Evolutionary conservation across 1,140 invertebrate genomes (phyloP), one percentile per base, ranked within the genome.

Genomic region (Drusus annulatus): DNA sequence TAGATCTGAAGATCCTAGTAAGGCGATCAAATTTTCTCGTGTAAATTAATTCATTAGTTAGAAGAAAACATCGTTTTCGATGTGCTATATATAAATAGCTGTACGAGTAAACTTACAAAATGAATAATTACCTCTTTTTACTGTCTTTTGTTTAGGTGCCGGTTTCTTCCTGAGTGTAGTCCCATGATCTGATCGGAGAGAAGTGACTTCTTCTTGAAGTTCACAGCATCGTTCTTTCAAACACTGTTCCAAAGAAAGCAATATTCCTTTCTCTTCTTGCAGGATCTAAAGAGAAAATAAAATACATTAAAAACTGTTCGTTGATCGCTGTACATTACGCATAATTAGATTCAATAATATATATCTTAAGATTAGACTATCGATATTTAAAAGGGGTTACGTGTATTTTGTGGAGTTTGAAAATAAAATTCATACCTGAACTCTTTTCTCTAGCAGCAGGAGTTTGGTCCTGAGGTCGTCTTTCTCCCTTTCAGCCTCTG

Each of bases 211-310:
- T 79, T 90, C 89, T 87, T 94, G 92, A 2, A 95, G 86, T 83
- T 94, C 93, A 71, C 91, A 93, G 84, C 93, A 94, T 77, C 93
- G 91, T 80, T 94, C 94, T 84, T 94, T 94, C 21, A 96, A 88
- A 84, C 94, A 94, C 84, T 95, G 92, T 85, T 96, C 95, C 84
- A 96, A 91, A 1, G 93, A 94, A 45, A 94, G 89, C 36, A 95
- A 86, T 80, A 94, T 92, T 15, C 93, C 91, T 86, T 95, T 95
- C 86, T 95, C 94, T 87, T 95, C 94, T 90, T 95, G 93, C 31
- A 95, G 86, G 85, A 95, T 94, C 92, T 95, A 86, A 15, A 90
- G 21, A 54, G 23, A 23, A 52, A 77, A 50, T 60, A 76, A 50
- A 17, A 45, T 1, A 8, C 36, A 5, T 45, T 13, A 45, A 45